A percentile compares a stretch with the other conserved stretches of the same genome.
Conservation (phyloP, 2,888 invertebrate species). For the Pseudococcus jackbeardsleyi region DNA sequence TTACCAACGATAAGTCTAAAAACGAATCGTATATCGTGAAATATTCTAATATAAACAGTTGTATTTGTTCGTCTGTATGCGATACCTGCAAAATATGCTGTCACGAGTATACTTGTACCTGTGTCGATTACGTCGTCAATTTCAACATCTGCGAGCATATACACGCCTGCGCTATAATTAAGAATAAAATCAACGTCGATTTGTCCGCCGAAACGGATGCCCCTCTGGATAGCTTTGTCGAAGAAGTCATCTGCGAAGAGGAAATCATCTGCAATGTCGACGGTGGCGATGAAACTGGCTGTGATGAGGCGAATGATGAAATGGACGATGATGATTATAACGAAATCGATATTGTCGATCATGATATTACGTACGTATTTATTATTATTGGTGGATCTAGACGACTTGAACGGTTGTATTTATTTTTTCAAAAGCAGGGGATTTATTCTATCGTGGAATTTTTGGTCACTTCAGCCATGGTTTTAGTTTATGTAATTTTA, state of each 20-base stretch:
- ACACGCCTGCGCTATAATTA: constrained; percentile 59
- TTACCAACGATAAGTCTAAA: constrained; percentile 10
- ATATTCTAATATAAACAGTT: background rate
- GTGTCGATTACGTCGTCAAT: constrained; percentile 60
- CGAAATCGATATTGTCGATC: constrained; percentile 1
- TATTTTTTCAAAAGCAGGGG: too few relatives aligned
- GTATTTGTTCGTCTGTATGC: constrained; percentile 37
- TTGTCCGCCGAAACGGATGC: constrained; percentile 57
- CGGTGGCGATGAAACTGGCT: background rate
- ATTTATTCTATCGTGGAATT: too few relatives aligned
- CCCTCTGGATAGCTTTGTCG: constrained; percentile 59
- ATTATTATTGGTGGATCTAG: background rate
- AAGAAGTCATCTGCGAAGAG: constrained; percentile 62
- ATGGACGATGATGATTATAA: background rate
- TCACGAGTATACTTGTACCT: constrained; percentile 59
- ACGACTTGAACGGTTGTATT: too few relatives aligned
- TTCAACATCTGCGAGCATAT: constrained; percentile 62
- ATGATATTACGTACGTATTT: constrained; percentile 1
- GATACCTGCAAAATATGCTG: constrained; percentile 46
- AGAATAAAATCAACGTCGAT: constrained; percentile 57
- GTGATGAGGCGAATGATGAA: background rate
- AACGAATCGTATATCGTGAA: constrained; percentile 14
- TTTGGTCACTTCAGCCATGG: too few relatives aligned
- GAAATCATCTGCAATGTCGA: constrained; percentile 61
- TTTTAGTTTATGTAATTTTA: too few relatives aligned